phyloP scores from a whole-genome alignment of 1,140 invertebrate species.

The Caerostris darwini region DNA sequence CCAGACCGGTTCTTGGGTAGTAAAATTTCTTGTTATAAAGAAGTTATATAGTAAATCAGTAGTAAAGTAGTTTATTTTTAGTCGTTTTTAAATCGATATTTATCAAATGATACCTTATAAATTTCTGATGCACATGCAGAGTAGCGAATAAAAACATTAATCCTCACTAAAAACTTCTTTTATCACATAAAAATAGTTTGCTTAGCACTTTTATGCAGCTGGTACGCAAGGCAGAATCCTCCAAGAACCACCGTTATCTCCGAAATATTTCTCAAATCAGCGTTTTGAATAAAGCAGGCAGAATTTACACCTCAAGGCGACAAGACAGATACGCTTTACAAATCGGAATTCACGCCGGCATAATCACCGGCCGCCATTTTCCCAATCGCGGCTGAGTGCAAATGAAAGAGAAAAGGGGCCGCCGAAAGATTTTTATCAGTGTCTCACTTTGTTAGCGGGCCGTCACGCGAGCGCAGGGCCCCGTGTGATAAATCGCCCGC shows the following conservation, averaged over 20 bases:
- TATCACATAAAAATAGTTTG: no score
- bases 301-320: neutral
- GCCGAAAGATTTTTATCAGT: conserved; percentile 69
- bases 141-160: no score
- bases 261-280: neutral
- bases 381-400: conserved; percentile 31
- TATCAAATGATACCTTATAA: no score
- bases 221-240: no score
- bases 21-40: no score
- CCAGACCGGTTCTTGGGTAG: no score
- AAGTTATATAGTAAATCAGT: no score
- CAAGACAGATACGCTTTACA: conserved; percentile 14
- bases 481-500: conserved; percentile 61
- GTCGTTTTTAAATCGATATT: no score
- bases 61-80: no score
- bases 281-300: neutral
- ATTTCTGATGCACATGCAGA: no score
- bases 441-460: conserved; percentile 43
- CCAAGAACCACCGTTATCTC: neutral
- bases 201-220: no score
- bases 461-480: neutral
- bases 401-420: conserved; percentile 33
- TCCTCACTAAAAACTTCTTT: no score
- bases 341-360: conserved; percentile 22
- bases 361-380: neutral